Evolutionary conservation across 2,888 invertebrate species (phyloP), one percentile per base, ranked within the genome.

Genomic region (Acleris cristana): DNA sequence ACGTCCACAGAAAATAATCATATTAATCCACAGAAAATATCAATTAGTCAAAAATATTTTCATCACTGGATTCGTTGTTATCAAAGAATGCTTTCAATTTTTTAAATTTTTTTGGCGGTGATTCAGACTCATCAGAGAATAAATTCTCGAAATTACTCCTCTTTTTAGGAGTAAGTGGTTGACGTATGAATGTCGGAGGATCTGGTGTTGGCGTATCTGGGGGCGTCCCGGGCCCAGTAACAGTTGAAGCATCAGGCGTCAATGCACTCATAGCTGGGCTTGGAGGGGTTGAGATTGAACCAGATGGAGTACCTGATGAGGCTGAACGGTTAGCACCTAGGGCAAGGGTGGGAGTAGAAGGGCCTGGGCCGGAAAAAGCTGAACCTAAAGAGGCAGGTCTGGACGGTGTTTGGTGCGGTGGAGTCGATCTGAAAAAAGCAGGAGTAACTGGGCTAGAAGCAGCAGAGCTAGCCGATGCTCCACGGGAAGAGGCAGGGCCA

Each of bases 161-260:
- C 54, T 54, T 54, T 54, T 10, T 55, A 26, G 34, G 54, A 55
- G 54, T 34, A 34, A 55, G 54, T 34, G 54, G 34, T 18, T 30
- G 18, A 18, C 34, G 30, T 18, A 23, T 23, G 23, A 23, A 3
- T 23, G 23, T 23, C 23, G 23, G 23, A 23, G 23, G 23, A 23
- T 23, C 3, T 34, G 34, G 54, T 34, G 54, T 55, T 34, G 54
- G 34, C 23, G 54, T 30, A 10, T n/a, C 18, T 18, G 54, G 34
- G 8, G 54, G 54, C 34, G 34, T 55, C 19, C 54, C 34, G 18
- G 54, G 54, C 34, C 54, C 54, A 16, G 54, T 18, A 7, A 55
- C 34, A 3, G 54, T 55, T 34, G 54, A 55, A 34, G 34, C 54
- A 12, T 55, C 54, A 12, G 18, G 54, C 18, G 54, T 55, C 18